Conservation (phyloP, 2,888 invertebrate genomes). For the Cactoblastis cactorum region DNA sequence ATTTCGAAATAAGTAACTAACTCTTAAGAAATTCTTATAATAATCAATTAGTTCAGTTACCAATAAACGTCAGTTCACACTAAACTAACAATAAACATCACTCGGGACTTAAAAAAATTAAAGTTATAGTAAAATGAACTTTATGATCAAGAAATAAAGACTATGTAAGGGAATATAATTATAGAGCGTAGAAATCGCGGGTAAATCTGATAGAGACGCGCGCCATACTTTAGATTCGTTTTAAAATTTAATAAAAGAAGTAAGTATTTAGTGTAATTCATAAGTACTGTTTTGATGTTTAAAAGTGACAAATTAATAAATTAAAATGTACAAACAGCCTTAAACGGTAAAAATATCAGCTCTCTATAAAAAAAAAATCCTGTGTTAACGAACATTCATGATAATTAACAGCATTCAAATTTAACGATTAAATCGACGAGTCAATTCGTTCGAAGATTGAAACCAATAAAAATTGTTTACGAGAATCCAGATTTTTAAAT, state of each 20-base stretch:
- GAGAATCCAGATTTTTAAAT: slow-evolving; percentile 11
- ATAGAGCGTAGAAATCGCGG: background rate
- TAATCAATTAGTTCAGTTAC: slow-evolving; percentile 28
- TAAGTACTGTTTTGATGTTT: too few relatives aligned
- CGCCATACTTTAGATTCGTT: too few relatives aligned
- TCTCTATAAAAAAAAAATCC: too few relatives aligned
- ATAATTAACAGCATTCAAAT: background rate
- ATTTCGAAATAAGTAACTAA: too few relatives aligned
- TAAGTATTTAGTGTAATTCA: too few relatives aligned
- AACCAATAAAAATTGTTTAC: slow-evolving; percentile 14
- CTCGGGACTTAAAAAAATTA: too few relatives aligned
- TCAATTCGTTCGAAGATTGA: slow-evolving; percentile 7
- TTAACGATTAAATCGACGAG: background rate
- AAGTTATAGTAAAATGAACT: slow-evolving; percentile 4
- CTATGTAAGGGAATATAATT: background rate
- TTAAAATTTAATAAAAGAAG: too few relatives aligned
- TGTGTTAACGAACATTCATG: too few relatives aligned
- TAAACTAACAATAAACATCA: slow-evolving; percentile 45
- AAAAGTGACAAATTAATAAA: too few relatives aligned
- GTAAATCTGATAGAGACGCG: background rate
- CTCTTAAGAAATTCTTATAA: background rate
- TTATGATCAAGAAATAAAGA: background rate
- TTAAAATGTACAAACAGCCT: too few relatives aligned
- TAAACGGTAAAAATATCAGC: too few relatives aligned
- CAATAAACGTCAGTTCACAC: slow-evolving; percentile 42